Conservation (phyloP, 2,888 invertebrate genomes). For the Lingula anatina region DNA sequence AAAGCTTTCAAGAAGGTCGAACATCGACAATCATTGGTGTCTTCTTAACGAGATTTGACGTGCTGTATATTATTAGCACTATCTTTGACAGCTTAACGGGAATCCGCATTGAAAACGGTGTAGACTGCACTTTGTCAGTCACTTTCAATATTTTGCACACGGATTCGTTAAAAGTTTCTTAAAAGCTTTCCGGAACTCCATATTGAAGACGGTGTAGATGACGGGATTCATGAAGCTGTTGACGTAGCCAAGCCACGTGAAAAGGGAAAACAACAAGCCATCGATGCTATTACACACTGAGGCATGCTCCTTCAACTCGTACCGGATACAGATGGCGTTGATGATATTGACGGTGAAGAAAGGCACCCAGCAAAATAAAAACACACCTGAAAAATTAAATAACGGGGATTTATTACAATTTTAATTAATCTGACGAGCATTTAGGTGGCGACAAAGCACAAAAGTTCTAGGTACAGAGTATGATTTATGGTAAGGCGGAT, state of each 20-base stretch:
- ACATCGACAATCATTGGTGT: too few relatives aligned
- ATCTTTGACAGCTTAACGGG: too few relatives aligned
- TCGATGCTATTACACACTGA: constrained; percentile 61
- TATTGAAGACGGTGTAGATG: constrained; percentile 52
- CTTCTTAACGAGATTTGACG: too few relatives aligned
- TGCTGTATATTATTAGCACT: too few relatives aligned
- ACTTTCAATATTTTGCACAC: constrained; percentile 10
- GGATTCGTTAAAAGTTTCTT: constrained; percentile 70
- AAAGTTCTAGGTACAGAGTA: not conserved
- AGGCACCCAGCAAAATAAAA: constrained; percentile 97
- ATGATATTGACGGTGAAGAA: constrained; percentile 98
- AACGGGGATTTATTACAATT: constrained; percentile 1
- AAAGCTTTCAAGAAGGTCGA: too few relatives aligned
- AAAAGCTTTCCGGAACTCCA: constrained; percentile 95
- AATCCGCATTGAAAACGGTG: too few relatives aligned
- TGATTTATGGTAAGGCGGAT: too few relatives aligned
- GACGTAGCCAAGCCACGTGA: constrained; percentile 98
- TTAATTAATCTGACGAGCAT: not conserved
- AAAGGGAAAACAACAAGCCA: constrained; percentile 53
- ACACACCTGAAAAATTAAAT: constrained; percentile 73
- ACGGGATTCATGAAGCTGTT: constrained; percentile 77
- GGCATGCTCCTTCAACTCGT: constrained; percentile 55
- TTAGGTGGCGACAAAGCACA: constrained; percentile 2
- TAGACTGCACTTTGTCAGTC: too few relatives aligned
- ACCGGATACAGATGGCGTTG: constrained; percentile 89